Percentiles rank a stretch among this genome's conserved stretches.
These are phyloP conservation scores for Ooceraea biroi DNA, from an alignment of 1,140 invertebrate genomes.

Conservation along the genomic window DNA sequence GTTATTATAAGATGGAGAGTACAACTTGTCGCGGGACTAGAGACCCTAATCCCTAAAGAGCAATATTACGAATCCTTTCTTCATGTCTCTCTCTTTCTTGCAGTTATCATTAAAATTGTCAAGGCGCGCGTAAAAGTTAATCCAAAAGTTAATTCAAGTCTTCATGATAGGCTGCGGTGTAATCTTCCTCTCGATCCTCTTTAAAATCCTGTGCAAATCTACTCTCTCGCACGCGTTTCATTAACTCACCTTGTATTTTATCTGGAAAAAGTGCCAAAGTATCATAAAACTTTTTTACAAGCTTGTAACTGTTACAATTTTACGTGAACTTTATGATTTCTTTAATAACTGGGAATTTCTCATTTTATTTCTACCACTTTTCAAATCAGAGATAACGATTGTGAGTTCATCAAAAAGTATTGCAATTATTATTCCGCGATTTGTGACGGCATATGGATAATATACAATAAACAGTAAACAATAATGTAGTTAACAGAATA, in stretches of 20 bases:
- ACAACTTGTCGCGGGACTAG: constrained; percentile 80
- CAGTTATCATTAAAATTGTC: constrained; percentile 81
- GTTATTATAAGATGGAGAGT: constrained; percentile 83
- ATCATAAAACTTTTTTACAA: neutral
- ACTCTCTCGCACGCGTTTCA: constrained; percentile 73
- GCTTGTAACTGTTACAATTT: neutral
- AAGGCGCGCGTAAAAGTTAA: constrained; percentile 61
- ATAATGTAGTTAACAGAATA: too few species aligned
- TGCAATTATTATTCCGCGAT: too few species aligned
- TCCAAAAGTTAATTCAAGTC: constrained; percentile 77
- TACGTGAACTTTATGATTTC: neutral
- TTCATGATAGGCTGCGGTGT: constrained; percentile 73
- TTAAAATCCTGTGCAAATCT: constrained; percentile 54
- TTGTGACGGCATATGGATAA: too few species aligned
- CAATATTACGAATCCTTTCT: constrained; percentile 86
- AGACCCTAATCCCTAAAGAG: constrained; percentile 85
- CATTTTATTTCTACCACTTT: neutral
- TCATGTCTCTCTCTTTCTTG: constrained; percentile 64
- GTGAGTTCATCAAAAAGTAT: too few species aligned
- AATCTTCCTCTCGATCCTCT: constrained; percentile 74
- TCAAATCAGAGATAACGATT: too few species aligned
- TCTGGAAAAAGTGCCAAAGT: neutral
- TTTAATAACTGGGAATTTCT: neutral
- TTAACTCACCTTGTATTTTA: constrained; percentile 64
- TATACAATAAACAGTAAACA: too few species aligned